These are phyloP conservation scores for Anastrepha obliqua DNA, from an alignment of 1,140 invertebrate genomes.

Conservation along the genomic window DNA sequence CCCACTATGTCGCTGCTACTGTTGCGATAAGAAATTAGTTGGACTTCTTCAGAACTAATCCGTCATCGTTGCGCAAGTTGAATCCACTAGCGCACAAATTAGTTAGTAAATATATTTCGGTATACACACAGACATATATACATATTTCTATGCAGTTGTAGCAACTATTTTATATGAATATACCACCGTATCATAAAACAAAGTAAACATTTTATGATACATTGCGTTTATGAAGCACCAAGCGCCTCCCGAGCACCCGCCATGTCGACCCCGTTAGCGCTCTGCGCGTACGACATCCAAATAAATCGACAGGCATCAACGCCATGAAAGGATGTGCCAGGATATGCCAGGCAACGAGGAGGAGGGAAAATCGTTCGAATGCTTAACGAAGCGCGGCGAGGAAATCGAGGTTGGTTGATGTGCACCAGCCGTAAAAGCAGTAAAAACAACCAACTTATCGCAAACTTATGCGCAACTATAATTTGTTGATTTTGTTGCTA, in stretches of 20 bases:
- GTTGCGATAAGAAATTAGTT: not conserved
- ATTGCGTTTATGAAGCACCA: not conserved
- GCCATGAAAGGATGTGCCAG: not conserved
- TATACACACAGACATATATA: not conserved
- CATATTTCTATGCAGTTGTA: not conserved
- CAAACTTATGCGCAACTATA: not conserved
- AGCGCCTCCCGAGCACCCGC: not conserved
- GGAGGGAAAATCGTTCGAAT: not conserved
- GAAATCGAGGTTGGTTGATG: not conserved
- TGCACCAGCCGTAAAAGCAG: not conserved
- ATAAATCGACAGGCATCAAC: not conserved
- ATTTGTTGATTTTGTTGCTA: not conserved
- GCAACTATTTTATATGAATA: not conserved
- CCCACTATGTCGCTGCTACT: not conserved
- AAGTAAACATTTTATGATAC: not conserved
- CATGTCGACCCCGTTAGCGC: not conserved
- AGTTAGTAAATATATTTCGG: not conserved
- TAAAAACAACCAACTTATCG: conserved; percentile 29
- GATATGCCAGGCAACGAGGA: not conserved
- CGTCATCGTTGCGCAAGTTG: not conserved
- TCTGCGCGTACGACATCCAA: not conserved
- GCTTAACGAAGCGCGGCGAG: not conserved
- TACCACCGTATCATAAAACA: not conserved
- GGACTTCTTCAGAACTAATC: not conserved
- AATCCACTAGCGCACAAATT: not conserved